These are phyloP conservation scores for Campoplex capitator DNA, from an alignment of 2,888 invertebrate genomes.

Conservation along the genomic window DNA sequence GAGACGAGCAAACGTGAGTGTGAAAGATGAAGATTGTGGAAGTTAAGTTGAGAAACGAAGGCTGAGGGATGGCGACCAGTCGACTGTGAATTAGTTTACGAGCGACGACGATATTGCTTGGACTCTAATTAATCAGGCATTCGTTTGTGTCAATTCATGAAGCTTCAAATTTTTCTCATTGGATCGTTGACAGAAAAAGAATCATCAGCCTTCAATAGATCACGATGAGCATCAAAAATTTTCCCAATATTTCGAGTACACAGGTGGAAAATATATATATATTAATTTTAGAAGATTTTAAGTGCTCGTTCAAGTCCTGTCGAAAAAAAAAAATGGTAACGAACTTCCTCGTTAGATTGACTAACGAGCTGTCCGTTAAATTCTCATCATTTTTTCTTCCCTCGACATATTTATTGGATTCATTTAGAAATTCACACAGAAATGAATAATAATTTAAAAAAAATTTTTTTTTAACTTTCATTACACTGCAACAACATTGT, in stretches of 20 bases:
- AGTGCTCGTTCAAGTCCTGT: slow-evolving; percentile 29
- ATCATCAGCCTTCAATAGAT: background rate
- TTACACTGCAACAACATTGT: background rate
- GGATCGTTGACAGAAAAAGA: background rate
- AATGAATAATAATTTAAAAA: background rate
- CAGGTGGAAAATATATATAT: background rate
- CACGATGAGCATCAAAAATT: background rate
- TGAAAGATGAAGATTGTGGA: slow-evolving; percentile 26
- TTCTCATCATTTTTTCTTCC: slow-evolving; percentile 5
- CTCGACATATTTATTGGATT: slow-evolving; percentile 22
- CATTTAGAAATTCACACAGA: background rate
- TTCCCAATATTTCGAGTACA: background rate
- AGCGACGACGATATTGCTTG: slow-evolving; percentile 23
- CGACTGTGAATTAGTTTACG: slow-evolving; percentile 55
- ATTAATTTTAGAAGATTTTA: background rate
- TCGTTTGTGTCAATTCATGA: slow-evolving; percentile 18
- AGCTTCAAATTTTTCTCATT: background rate
- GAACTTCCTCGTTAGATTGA: slow-evolving; percentile 30
- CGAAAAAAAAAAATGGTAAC: slow-evolving; percentile 1
- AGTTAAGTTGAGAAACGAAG: slow-evolving; percentile 31
- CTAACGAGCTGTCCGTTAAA: background rate
- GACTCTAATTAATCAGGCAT: slow-evolving; percentile 41
- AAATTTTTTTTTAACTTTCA: background rate
- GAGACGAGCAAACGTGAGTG: background rate
- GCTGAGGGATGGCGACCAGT: background rate